Conservation (phyloP, 2,797 vertebrate species). For the Tragelaphus eurycerus region DNA sequence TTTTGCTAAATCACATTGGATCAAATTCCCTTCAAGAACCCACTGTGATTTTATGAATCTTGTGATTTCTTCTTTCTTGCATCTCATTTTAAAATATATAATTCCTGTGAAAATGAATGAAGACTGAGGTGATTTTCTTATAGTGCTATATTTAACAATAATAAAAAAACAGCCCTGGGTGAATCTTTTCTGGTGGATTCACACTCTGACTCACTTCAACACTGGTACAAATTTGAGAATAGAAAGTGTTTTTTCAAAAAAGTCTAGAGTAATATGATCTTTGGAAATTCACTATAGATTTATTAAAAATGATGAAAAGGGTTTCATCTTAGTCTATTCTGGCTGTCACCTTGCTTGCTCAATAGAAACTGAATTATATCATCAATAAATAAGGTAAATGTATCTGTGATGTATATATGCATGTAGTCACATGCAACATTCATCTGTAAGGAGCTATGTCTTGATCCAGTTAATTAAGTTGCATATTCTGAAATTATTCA, state of each 20-base stretch:
- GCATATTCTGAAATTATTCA: background rate
- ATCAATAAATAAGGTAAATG: background rate
- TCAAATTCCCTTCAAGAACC: background rate
- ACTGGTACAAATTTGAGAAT: background rate
- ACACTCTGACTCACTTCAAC: background rate
- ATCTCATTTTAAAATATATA: background rate
- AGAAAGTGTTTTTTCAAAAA: background rate
- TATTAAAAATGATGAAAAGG: background rate
- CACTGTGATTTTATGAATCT: background rate
- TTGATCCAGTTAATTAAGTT: background rate
- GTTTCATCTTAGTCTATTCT: background rate
- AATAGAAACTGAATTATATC: background rate
- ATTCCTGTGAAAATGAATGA: background rate
- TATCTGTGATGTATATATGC: background rate
- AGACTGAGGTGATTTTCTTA: background rate
- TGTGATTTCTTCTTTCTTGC: background rate
- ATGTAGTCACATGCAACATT: background rate
- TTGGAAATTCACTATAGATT: background rate
- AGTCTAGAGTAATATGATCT: background rate
- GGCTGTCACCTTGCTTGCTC: background rate
- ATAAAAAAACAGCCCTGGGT: background rate
- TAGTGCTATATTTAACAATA: background rate
- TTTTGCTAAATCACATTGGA: background rate
- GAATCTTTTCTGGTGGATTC: background rate
- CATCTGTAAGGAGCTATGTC: background rate